A percentile compares a stretch with the other conserved stretches of the same genome.
Evolutionary conservation across 1,140 invertebrate genomes (phyloP).

Genomic region (Drosophila pruinosa): DNA sequence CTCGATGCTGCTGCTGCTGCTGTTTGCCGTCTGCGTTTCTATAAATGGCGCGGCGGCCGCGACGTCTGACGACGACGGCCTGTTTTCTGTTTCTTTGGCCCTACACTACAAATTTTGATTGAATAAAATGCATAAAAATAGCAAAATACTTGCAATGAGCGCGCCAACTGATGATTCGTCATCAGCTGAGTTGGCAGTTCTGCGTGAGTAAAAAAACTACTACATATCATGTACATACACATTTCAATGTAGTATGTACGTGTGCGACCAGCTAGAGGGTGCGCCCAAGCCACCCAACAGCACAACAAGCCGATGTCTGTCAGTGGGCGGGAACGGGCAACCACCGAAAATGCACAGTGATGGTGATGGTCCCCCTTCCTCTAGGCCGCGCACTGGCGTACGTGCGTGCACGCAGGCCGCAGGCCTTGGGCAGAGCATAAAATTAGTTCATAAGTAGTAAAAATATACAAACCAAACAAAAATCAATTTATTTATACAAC

Average conservation of each 20-base stretch:
- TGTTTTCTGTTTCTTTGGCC: conserved; percentile 35
- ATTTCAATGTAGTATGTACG: conserved; percentile 9
- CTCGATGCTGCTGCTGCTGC: conserved; percentile 36
- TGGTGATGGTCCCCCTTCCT: neutral
- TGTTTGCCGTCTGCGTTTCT: conserved; percentile 43
- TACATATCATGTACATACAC: neutral
- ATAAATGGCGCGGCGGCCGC: conserved; percentile 68
- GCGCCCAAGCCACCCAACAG: conserved; percentile 29
- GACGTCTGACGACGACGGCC: conserved; percentile 3
- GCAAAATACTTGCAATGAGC: conserved; percentile 58
- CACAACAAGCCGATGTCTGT: conserved; percentile 6
- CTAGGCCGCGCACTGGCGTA: conserved; percentile 31
- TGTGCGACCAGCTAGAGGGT: conserved; percentile 32
- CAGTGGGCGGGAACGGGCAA: neutral
- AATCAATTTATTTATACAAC: conserved; percentile 58
- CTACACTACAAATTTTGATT: conserved; percentile 67
- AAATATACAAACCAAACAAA: conserved; percentile 40
- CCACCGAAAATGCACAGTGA: conserved; percentile 23
- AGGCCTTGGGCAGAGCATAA: conserved; percentile 39
- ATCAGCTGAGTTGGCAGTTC: conserved; percentile 72
- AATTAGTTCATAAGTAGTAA: conserved; percentile 12
- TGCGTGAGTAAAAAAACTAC: conserved; percentile 14
- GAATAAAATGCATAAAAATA: conserved; percentile 81
- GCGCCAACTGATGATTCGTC: conserved; percentile 57
- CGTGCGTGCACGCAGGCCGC: conserved; percentile 65